A percentile compares a stretch with the other conserved stretches of the same genome.
phyloP scores from a whole-genome alignment of 1,140 invertebrate species.

The Goniozus legneri region DNA sequence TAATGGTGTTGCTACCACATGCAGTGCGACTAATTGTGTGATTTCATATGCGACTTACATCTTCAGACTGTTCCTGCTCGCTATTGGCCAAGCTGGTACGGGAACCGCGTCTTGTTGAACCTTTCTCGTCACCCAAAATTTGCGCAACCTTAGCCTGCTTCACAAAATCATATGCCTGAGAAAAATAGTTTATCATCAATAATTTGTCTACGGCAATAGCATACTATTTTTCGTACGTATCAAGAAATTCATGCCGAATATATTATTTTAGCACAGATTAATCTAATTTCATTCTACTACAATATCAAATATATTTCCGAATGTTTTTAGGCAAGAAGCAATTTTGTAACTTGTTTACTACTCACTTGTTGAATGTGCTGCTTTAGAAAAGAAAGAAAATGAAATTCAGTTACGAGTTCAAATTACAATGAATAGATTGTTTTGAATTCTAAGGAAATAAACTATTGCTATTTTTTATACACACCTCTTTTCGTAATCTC shows the following conservation, averaged over 20 bases:
- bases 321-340: too few species aligned
- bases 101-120: slow-evolving; percentile 44
- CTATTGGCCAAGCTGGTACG: slow-evolving; percentile 48
- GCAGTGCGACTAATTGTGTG: slow-evolving; percentile 36
- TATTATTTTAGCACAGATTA: too few species aligned
- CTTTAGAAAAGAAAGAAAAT: slow-evolving; percentile 50
- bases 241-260: too few species aligned
- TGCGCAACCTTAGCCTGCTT: slow-evolving; percentile 83
- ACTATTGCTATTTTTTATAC: too few species aligned
- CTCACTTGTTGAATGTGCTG: slow-evolving; percentile 51
- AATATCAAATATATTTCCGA: too few species aligned
- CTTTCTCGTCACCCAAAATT: slow-evolving; percentile 59
- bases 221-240: neutral
- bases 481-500: slow-evolving; percentile 87
- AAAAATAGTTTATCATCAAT: slow-evolving; percentile 23
- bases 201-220: too few species aligned
- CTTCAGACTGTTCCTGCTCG: slow-evolving; percentile 49
- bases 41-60: slow-evolving; percentile 42
- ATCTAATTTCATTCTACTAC: too few species aligned
- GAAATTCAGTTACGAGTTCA: too few species aligned
- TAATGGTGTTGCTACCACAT: slow-evolving; percentile 50
- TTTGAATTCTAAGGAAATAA: too few species aligned
- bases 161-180: slow-evolving; percentile 81
- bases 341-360: too few species aligned
- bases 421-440: too few species aligned